Percentiles rank a stretch among this genome's conserved stretches.
phyloP scores from a whole-genome alignment of 2,113 vertebrate species.

The Anarhynchus alexandrinus region DNA sequence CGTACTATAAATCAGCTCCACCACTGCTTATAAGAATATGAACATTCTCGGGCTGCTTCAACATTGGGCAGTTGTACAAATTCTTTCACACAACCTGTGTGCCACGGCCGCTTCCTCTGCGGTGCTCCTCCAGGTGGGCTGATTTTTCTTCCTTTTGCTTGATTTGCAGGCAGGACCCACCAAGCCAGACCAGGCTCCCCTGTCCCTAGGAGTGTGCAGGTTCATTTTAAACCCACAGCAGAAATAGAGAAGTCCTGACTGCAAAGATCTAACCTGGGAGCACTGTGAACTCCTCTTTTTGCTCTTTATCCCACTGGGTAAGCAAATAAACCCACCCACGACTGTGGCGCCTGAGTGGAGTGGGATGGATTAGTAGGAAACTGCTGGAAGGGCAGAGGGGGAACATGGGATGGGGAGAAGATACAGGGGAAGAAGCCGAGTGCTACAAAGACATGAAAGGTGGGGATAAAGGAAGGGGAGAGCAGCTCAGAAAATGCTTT shows the following conservation, averaged over 20 bases:
- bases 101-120: not conserved
- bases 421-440: not conserved
- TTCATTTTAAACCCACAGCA: not conserved
- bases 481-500: not conserved
- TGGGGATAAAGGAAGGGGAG: not conserved
- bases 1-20: not conserved
- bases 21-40: not conserved
- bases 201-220: rapidly evolving
- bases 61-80: not conserved
- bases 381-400: not conserved
- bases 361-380: not conserved
- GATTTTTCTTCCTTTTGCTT: not conserved
- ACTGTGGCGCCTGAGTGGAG: not conserved
- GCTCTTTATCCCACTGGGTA: not conserved
- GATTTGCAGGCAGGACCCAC: not conserved
- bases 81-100: not conserved
- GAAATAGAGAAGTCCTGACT: not conserved
- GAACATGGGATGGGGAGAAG: not conserved
- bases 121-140: not conserved
- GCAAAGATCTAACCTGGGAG: not conserved
- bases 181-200: not conserved
- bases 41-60: not conserved
- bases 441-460: not conserved
- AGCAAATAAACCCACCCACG: not conserved
- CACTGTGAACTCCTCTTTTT: not conserved